Evolutionary conservation across 2,888 invertebrate genomes (phyloP), one percentile per base, ranked within the genome.

Genomic region (Drosophila mulleri): DNA sequence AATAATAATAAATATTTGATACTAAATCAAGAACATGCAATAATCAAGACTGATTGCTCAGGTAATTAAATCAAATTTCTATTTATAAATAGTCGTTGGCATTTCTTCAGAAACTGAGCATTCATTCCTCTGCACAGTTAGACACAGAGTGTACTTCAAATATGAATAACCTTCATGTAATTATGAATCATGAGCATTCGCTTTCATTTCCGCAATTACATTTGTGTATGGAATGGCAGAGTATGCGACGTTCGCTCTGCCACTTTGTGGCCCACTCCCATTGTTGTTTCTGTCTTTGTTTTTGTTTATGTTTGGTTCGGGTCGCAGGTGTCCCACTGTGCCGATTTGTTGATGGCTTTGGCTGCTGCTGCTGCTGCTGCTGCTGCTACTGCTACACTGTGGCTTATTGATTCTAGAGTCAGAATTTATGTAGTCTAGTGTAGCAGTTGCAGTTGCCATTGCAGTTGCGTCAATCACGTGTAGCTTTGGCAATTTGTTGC

Each of bases 341-440:
- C 75, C 69, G 86, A 88, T 83, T 88, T 80, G 86, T 72, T 88
- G 72, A 89, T 84, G 84, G 79, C 79, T 84, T 89, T 89, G 82
- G 72, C 53, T 23, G 84, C 68, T 70, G 75, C 70, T 18, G 6
- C 11, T 2, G 48, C 53, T n/a, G 58, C 23, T 37, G 42, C 23
- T n/a, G 26, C 42, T 57, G 60, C 32, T 18, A 14, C 35, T 37
- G 35, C 14, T 37, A 37, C 37, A 39, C 39, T 54, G 61, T 85
- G 64, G 76, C 74, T 67, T 74, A 85, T 83, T 85, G 83, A 82
- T 74, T 72, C 65, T 50, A 48, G 56, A 72, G 59, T 72, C 66
- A 58, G 54, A 63, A 54, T 66, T 56, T 68, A 48, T 48, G 29
- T 20, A 29, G 59, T 59, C 18, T 12, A 59, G 58, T 37, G 26